Evolutionary conservation across 2,888 invertebrate genomes (phyloP).

Genomic region (Thyatira batis): DNA sequence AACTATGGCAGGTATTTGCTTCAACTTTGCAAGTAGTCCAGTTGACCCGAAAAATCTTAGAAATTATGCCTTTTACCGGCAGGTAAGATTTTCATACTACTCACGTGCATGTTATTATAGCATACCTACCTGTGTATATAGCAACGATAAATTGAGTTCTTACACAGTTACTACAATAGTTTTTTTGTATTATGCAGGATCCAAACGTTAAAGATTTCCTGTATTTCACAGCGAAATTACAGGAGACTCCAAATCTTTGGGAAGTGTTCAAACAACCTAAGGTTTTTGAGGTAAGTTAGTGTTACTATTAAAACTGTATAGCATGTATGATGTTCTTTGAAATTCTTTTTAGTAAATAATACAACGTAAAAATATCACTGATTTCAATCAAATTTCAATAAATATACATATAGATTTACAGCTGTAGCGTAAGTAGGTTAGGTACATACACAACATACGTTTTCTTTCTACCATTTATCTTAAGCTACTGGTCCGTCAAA

Average conservation of each 20-base stretch:
- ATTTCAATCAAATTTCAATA: no score
- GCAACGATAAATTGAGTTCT: no score
- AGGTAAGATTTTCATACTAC: constrained; percentile 38
- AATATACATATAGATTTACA: no score
- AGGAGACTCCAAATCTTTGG: constrained; percentile 75
- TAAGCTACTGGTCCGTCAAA: no score
- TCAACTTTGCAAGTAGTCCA: constrained; percentile 59
- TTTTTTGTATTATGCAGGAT: constrained; percentile 43
- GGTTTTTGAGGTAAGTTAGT: constrained; percentile 67
- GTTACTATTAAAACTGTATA: no score
- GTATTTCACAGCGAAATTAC: constrained; percentile 65
- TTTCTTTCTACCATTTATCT: no score
- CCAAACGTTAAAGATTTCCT: constrained; percentile 69
- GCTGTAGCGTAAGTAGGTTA: no score
- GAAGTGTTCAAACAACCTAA: constrained; percentile 56
- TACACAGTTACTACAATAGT: background rate
- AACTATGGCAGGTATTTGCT: constrained; percentile 57
- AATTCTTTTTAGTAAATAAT: no score
- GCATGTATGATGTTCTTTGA: background rate
- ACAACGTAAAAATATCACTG: no score
- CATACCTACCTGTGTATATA: no score
- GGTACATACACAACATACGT: no score
- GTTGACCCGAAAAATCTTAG: constrained; percentile 59
- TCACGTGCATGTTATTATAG: background rate
- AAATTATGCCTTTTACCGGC: constrained; percentile 67